A percentile compares a stretch with the other conserved stretches of the same genome.
phyloP scores from a whole-genome alignment of 2,888 invertebrate genomes.

The Eremobia ochroleuca region DNA sequence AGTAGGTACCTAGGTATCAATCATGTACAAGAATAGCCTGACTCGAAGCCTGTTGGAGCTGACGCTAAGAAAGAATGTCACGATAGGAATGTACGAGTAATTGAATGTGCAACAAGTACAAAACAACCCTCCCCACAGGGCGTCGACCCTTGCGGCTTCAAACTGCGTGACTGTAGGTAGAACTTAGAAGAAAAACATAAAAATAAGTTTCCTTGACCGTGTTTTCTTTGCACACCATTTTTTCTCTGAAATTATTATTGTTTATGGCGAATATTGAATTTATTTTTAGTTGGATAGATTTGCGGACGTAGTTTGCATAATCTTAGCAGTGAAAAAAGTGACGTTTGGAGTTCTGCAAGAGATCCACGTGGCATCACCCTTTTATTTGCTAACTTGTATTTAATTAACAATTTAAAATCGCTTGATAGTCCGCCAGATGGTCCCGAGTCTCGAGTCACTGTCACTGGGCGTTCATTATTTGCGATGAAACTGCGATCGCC shows the following conservation, averaged over 20 bases:
- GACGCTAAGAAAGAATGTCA: neutral
- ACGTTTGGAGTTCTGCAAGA: neutral
- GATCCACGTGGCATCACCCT: constrained; percentile 16
- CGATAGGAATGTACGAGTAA: neutral
- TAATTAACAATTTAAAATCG: constrained; percentile 49
- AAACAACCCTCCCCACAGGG: constrained; percentile 24
- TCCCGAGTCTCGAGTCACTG: constrained; percentile 61
- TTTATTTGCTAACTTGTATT: constrained; percentile 43
- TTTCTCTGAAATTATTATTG: constrained; percentile 25
- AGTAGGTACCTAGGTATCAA: too few relatives aligned
- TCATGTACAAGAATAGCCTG: neutral
- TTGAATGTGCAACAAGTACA: constrained; percentile 32
- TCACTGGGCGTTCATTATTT: constrained; percentile 63
- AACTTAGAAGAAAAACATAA: constrained; percentile 7
- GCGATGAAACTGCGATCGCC: constrained; percentile 54
- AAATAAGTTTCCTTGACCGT: constrained; percentile 26
- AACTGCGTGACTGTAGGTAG: constrained; percentile 39
- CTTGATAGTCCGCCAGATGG: constrained; percentile 46
- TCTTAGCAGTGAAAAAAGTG: neutral
- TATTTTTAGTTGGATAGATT: neutral
- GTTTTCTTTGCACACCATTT: constrained; percentile 12
- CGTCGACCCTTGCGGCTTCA: constrained; percentile 38
- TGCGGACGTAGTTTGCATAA: neutral
- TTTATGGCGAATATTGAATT: constrained; percentile 2
- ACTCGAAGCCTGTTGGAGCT: neutral